phyloP scores from a whole-genome alignment of 2,797 vertebrate genomes.

The Aratinga solstitialis region DNA sequence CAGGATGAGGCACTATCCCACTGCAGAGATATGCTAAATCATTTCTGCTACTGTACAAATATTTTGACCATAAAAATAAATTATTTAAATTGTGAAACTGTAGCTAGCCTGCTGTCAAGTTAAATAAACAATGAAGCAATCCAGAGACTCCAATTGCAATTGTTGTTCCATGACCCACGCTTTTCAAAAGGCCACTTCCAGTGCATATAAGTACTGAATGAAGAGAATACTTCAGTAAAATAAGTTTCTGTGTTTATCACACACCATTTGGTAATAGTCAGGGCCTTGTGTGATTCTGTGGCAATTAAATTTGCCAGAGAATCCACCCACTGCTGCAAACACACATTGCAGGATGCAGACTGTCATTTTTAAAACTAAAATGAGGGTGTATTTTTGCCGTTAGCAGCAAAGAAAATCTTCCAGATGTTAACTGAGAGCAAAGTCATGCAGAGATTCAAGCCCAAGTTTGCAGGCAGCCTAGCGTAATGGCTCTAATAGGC shows the following conservation, averaged over 20 bases:
- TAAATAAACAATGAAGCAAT: slow-evolving; percentile 25
- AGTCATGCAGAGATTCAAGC: not conserved
- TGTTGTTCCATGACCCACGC: not conserved
- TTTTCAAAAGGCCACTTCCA: slow-evolving; percentile 4
- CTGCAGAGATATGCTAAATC: not conserved
- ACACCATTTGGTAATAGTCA: slow-evolving; percentile 25
- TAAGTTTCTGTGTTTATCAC: slow-evolving; percentile 32
- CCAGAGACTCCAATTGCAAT: not conserved
- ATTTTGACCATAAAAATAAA: slow-evolving; percentile 39
- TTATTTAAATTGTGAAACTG: not conserved
- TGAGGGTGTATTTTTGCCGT: not conserved
- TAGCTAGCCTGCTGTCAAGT: slow-evolving; percentile 11
- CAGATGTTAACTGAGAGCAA: slow-evolving; percentile 5
- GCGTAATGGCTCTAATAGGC: not conserved
- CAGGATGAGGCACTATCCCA: not conserved
- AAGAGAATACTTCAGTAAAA: slow-evolving; percentile 17
- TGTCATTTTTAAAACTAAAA: slow-evolving; percentile 31
- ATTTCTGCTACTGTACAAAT: not conserved
- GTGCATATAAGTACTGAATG: not conserved
- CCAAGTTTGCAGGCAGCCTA: not conserved
- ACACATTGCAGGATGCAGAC: slow-evolving; percentile 2
- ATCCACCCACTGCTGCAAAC: slow-evolving; percentile 45
- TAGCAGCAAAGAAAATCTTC: not conserved
- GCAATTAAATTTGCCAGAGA: slow-evolving; percentile 43
- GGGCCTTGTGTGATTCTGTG: not conserved